Evolutionary conservation across 2,797 vertebrate genomes (phyloP).

Genomic region (Lacerta bilineata): DNA sequence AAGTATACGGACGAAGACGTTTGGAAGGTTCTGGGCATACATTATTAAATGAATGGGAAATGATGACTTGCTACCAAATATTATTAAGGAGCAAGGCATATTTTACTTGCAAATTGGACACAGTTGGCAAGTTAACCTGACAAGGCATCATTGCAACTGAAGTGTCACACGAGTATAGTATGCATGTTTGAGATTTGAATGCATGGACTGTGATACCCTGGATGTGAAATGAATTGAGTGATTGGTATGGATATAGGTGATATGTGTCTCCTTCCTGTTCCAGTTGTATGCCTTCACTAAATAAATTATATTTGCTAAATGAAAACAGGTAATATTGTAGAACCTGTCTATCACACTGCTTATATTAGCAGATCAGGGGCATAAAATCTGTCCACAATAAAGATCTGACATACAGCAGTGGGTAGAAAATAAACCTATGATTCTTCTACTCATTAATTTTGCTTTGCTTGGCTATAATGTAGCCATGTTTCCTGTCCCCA

Average conservation of each 20-base stretch:
- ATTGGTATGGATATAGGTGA: conserved; percentile 46
- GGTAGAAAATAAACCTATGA: background rate
- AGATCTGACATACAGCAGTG: background rate
- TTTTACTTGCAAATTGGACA: conserved; percentile 80
- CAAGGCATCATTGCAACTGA: conserved; percentile 68
- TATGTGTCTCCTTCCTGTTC: background rate
- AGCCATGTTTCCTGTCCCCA: background rate
- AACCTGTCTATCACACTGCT: background rate
- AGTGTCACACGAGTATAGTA: conserved; percentile 67
- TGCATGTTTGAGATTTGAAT: conserved; percentile 57
- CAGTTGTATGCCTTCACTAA: background rate
- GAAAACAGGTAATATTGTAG: background rate
- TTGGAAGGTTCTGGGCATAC: conserved; percentile 71
- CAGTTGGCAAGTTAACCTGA: conserved; percentile 76
- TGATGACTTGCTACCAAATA: conserved; percentile 74
- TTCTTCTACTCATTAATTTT: background rate
- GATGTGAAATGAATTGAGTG: conserved; percentile 50
- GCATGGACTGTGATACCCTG: conserved; percentile 63
- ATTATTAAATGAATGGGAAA: conserved; percentile 79
- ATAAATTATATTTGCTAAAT: background rate
- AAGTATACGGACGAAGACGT: conserved; percentile 71
- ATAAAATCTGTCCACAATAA: background rate
- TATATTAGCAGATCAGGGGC: background rate
- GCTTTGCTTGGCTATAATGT: background rate
- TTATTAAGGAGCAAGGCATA: conserved; percentile 73